These are phyloP conservation scores for Dolichallabes microphthalmus DNA, from an alignment of 2,113 vertebrate genomes.

Conservation along the genomic window DNA sequence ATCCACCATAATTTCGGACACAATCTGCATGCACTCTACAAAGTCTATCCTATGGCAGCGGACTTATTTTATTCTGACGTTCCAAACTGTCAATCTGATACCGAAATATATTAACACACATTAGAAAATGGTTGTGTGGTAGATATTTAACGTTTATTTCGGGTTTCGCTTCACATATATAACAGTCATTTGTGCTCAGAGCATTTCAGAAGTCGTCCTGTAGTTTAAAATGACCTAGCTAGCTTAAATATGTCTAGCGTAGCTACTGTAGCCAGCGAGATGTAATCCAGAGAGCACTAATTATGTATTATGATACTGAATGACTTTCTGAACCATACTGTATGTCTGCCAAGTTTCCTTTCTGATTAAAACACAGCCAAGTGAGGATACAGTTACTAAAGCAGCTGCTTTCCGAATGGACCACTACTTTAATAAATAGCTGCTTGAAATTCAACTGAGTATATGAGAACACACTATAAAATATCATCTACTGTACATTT, in stretches of 20 bases:
- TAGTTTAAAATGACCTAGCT: neutral
- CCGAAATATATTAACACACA: neutral
- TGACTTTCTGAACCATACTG: neutral
- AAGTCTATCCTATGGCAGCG: neutral
- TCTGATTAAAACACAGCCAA: neutral
- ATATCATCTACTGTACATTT: constrained; percentile 38
- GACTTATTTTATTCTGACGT: neutral
- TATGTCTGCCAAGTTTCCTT: constrained; percentile 12
- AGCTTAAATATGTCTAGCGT: neutral
- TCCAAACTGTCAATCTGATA: neutral
- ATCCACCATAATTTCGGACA: neutral
- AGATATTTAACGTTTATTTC: neutral
- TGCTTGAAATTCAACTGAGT: neutral
- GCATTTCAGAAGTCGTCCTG: neutral
- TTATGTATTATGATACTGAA: constrained; percentile 4
- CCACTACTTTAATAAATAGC: neutral
- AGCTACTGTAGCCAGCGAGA: neutral
- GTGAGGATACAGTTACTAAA: neutral
- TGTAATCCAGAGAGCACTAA: constrained; percentile 9
- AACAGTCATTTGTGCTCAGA: constrained; percentile 14
- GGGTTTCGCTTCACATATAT: neutral
- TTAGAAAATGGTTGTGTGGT: neutral
- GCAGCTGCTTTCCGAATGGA: constrained; percentile 2
- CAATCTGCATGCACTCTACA: neutral
- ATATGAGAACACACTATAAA: constrained; percentile 27